A percentile compares a stretch with the other conserved stretches of the same genome.
These are phyloP conservation scores for Dasypolia templi DNA, from an alignment of 2,888 invertebrate species.

Conservation along the genomic window DNA sequence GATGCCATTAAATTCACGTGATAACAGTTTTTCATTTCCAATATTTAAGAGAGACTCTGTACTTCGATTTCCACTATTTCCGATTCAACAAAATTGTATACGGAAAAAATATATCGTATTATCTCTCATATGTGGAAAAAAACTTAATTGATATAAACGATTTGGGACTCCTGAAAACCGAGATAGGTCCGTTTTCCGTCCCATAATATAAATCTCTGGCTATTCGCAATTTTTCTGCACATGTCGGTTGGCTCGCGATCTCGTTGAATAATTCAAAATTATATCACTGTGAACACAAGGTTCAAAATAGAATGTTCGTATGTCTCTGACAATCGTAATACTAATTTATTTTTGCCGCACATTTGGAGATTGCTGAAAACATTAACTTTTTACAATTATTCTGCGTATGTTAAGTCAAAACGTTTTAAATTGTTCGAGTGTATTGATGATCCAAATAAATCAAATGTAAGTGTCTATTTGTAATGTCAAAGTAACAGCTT, in stretches of 20 bases:
- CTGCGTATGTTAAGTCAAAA: not conserved
- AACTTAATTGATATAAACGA: constrained; percentile 62
- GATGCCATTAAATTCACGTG: constrained; percentile 18
- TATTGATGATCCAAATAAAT: too few species aligned
- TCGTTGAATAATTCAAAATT: constrained; percentile 36
- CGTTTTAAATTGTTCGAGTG: not conserved
- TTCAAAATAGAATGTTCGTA: constrained; percentile 4
- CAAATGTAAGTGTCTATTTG: too few species aligned
- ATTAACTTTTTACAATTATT: constrained; percentile 1
- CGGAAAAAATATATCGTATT: constrained; percentile 14
- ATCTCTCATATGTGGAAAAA: constrained; percentile 27
- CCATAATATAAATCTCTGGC: constrained; percentile 69
- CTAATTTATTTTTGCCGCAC: constrained; percentile 26
- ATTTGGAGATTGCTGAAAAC: constrained; percentile 12
- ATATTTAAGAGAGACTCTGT: not conserved
- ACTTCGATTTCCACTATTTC: constrained; percentile 14
- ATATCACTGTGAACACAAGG: constrained; percentile 39
- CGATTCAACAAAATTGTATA: constrained; percentile 8
- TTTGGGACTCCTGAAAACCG: constrained; percentile 51
- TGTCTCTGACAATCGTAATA: constrained; percentile 5
- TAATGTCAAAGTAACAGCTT: too few species aligned
- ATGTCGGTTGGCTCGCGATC: constrained; percentile 28
- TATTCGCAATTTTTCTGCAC: too few species aligned
- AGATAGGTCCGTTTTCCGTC: constrained; percentile 61
- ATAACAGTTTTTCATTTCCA: constrained; percentile 31